phyloP scores from a whole-genome alignment of 2,797 vertebrate genomes.

The Poecilia wingei region DNA sequence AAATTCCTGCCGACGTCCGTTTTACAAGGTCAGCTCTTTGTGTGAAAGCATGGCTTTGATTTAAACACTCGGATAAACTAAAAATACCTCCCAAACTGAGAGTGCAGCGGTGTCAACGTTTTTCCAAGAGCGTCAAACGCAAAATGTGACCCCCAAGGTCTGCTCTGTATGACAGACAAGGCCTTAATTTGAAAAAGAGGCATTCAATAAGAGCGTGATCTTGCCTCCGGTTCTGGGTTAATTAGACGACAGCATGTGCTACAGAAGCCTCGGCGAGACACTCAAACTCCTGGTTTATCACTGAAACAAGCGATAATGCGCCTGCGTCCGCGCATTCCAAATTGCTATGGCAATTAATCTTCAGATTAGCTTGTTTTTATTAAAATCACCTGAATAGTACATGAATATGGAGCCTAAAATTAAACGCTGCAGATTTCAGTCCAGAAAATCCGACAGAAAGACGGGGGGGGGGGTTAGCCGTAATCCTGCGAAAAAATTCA shows the following conservation, averaged over 20 bases:
- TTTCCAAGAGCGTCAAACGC: slow-evolving; percentile 9
- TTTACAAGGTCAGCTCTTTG: slow-evolving; percentile 7
- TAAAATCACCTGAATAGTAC: slow-evolving; percentile 59
- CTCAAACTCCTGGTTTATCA: slow-evolving; percentile 51
- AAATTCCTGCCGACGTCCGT: not conserved
- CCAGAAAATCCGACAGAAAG: slow-evolving; percentile 25
- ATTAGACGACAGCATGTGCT: slow-evolving; percentile 46
- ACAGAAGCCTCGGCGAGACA: slow-evolving; percentile 48
- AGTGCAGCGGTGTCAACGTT: slow-evolving; percentile 8
- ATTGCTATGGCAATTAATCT: slow-evolving; percentile 63
- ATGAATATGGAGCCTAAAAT: slow-evolving; percentile 39
- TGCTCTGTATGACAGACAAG: slow-evolving; percentile 34
- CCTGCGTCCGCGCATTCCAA: slow-evolving; percentile 43
- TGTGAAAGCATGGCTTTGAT: not conserved
- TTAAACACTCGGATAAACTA: not conserved
- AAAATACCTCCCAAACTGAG: not conserved
- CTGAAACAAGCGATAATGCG: slow-evolving; percentile 33
- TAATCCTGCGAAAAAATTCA: slow-evolving; percentile 22
- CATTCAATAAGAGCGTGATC: slow-evolving; percentile 44
- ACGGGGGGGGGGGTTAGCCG: slow-evolving; percentile 17
- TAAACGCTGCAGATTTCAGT: slow-evolving; percentile 56
- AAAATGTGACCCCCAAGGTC: slow-evolving; percentile 9
- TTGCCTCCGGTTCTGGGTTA: slow-evolving; percentile 57
- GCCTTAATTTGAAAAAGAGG: slow-evolving; percentile 38
- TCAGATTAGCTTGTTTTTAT: slow-evolving; percentile 67